Base-by-base conservation (phyloP, 2,888 invertebrate species). In the Napeogenes inachia region DNA sequence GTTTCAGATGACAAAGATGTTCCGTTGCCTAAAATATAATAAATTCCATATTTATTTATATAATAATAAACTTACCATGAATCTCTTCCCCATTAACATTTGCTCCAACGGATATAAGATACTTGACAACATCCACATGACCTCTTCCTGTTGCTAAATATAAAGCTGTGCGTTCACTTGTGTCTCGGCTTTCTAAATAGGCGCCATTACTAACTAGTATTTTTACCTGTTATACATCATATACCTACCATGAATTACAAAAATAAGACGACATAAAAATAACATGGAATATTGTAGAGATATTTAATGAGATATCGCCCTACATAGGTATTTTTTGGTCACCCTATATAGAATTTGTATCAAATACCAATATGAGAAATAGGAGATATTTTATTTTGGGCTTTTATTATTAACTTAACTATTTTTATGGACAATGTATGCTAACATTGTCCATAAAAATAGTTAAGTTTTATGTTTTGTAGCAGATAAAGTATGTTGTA, bases 71-170 rank as follows among this genome's bases (percentile, higher is more conserved):
- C 60, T 70, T 78, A 92, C 92, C 93, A 73, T 93, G 92, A 65
- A 93, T 92, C 77, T 95, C 94, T 82, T 95, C 95, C 45, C 92
- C 87, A 75, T 94, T 94, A 1, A 94, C 84, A 79, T 93, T 92
- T 10, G 93, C 93, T 21, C 93, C 93, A 58, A 87, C 85, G 53
- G 87, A 78, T 56, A 94, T 88, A 33, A 94, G 82, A 70, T 89
- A 85, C 73, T 85, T 77, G 1, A 92, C 91, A n/a, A 92, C 80
- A 57, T 89, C 87, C 13, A 78, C 79, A 76, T 79, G 84, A 2
- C 86, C 86, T 59, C 83, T 75, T 6, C 82, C 81, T 0, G 86
- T 80, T 12, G 91, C 90, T 63, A 88, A 70, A 70, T 85, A 86
- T 60, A 93, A 72, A 0, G 92, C 84, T n/a, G 92, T 92, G 56